Conservation (phyloP, 2,113 vertebrate species). For the Hassar affinis region DNA sequence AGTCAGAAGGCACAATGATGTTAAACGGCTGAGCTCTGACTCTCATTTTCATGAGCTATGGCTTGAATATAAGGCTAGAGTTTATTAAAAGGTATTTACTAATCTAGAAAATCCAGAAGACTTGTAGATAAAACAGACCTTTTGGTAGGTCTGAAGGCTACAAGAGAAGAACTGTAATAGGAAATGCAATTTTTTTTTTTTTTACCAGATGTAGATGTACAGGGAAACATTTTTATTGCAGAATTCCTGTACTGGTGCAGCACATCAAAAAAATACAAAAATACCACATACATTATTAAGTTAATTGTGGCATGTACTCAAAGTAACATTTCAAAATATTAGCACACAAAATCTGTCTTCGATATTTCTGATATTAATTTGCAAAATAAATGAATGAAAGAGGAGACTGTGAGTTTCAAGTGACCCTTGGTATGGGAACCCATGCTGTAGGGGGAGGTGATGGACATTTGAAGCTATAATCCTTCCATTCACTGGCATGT, state of each 20-base stretch:
- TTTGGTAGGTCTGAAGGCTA: not conserved
- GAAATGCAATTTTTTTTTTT: no score
- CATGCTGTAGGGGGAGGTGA: not conserved
- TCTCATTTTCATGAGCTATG: not conserved
- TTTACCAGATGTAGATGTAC: no score
- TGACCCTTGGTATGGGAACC: not conserved
- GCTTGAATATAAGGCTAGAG: not conserved
- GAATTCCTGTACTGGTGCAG: not conserved
- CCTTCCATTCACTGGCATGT: not conserved
- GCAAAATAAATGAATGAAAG: not conserved
- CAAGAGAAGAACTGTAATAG: no score
- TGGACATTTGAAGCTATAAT: not conserved
- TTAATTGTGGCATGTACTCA: not conserved
- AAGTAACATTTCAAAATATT: no score
- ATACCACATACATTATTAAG: not conserved
- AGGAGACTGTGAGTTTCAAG: not conserved
- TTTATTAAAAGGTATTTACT: not conserved
- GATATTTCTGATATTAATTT: not conserved
- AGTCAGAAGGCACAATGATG: not conserved
- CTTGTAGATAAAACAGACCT: not conserved
- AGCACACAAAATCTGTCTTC: no score
- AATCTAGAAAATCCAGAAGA: not conserved
- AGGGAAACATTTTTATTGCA: not conserved
- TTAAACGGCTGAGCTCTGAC: not conserved
- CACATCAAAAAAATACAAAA: not conserved